Conservation (phyloP, 2,113 vertebrate genomes). For the Nematolebias whitei region DNA sequence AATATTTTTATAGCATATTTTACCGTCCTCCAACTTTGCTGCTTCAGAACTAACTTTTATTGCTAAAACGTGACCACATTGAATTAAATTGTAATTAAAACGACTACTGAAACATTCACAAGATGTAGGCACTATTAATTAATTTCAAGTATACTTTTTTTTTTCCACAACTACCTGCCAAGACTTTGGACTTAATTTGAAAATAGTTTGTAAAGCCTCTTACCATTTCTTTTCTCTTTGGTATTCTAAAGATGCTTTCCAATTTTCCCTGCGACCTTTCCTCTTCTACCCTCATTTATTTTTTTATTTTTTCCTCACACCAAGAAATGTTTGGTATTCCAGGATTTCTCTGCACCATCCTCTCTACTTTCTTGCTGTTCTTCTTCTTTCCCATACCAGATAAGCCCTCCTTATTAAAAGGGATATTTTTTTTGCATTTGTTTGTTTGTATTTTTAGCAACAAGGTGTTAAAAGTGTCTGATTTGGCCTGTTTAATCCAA, state of each 20-base stretch:
- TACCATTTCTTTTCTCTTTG: conserved; percentile 60
- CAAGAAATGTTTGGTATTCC: conserved; percentile 72
- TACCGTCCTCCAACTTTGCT: neutral
- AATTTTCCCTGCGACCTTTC: conserved; percentile 59
- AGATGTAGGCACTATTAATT: conserved; percentile 1
- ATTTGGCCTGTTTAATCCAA: no score
- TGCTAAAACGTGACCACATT: neutral
- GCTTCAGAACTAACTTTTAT: neutral
- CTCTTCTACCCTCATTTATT: conserved; percentile 53
- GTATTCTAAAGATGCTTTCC: conserved; percentile 62
- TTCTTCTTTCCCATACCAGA: conserved; percentile 30
- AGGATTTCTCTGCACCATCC: conserved; percentile 65
- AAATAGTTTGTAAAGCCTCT: conserved; percentile 56
- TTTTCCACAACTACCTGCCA: conserved; percentile 50
- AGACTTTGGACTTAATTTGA: conserved; percentile 42
- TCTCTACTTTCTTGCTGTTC: conserved; percentile 47
- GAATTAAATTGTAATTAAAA: conserved; percentile 1
- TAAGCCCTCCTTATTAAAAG: conserved; percentile 30
- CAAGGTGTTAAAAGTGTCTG: no score
- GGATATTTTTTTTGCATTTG: no score
- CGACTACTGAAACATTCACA: neutral
- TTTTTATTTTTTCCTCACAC: conserved; percentile 40
- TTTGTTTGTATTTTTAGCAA: no score
- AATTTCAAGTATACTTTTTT: conserved; percentile 1
- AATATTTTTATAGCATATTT: neutral